phyloP scores from a whole-genome alignment of 2,888 invertebrate species.

The Zygothrica quintamaculata region DNA sequence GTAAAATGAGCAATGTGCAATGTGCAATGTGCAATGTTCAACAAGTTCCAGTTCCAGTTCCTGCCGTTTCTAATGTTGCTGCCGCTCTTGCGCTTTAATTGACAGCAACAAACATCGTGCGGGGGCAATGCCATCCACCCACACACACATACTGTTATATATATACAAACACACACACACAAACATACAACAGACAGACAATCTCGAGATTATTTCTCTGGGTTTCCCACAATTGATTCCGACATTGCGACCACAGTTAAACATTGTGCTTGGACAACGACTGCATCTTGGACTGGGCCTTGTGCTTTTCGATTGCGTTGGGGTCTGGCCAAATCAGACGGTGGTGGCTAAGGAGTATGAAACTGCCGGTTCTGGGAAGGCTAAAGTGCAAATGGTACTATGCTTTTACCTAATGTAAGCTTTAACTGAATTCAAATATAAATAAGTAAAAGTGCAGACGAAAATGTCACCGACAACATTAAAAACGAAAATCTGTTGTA shows the following conservation, averaged over 20 bases:
- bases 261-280: constrained; percentile 5
- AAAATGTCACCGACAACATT: constrained; percentile 16
- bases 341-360: constrained; percentile 12
- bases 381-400: constrained; percentile 70
- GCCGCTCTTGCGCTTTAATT: constrained; percentile 65
- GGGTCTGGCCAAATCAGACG: constrained; percentile 16
- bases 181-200: constrained; percentile 9
- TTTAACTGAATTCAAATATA: constrained; percentile 17
- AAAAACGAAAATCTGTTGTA: neutral
- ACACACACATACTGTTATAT: constrained; percentile 30
- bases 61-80: no score
- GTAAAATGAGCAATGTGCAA: constrained; percentile 43
- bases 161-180: constrained; percentile 23
- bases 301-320: constrained; percentile 4
- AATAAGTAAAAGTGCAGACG: constrained; percentile 13
- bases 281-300: constrained; percentile 9
- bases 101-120: constrained; percentile 75
- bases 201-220: constrained; percentile 67
- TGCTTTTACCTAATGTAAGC: constrained; percentile 30
- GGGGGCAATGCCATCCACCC: constrained; percentile 72
- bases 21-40: constrained; percentile 53
- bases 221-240: constrained; percentile 78
- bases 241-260: constrained; percentile 65
- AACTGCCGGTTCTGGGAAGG: constrained; percentile 28
- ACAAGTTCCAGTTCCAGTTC: constrained; percentile 72